Percentiles rank a stretch among this genome's conserved stretches.
These are phyloP conservation scores for Hassar affinis DNA, from an alignment of 2,113 vertebrate genomes.

Conservation along the genomic window DNA sequence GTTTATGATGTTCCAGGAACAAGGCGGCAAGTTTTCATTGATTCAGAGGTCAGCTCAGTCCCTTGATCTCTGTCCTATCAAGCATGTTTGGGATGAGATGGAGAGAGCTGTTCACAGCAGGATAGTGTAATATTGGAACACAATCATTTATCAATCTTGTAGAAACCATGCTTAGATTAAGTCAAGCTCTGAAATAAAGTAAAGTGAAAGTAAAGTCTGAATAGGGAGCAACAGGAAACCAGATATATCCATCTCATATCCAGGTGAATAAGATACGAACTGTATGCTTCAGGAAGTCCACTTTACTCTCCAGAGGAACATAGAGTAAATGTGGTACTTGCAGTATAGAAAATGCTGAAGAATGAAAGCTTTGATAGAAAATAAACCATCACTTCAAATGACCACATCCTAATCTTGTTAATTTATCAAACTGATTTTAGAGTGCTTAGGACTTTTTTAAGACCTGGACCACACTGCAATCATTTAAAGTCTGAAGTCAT, in stretches of 20 bases:
- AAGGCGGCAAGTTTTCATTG: background rate
- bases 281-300: background rate
- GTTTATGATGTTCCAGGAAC: background rate
- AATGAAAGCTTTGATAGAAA: background rate
- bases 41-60: background rate
- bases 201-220: too few relatives aligned
- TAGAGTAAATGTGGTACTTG: background rate
- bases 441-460: background rate
- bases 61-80: background rate
- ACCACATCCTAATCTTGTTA: background rate
- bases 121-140: background rate
- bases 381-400: background rate
- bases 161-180: background rate
- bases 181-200: background rate
- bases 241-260: background rate
- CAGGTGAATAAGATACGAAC: background rate
- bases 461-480: slow-evolving; percentile 1
- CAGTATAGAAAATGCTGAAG: background rate
- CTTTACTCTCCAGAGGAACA: background rate
- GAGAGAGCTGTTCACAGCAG: background rate
- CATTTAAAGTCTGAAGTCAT: slow-evolving; percentile 35
- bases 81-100: background rate
- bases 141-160: background rate
- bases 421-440: background rate
- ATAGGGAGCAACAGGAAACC: background rate